Evolutionary conservation across 2,888 invertebrate species (phyloP), one percentile per base, ranked within the genome.

Genomic region (Lochmaea crataegi): DNA sequence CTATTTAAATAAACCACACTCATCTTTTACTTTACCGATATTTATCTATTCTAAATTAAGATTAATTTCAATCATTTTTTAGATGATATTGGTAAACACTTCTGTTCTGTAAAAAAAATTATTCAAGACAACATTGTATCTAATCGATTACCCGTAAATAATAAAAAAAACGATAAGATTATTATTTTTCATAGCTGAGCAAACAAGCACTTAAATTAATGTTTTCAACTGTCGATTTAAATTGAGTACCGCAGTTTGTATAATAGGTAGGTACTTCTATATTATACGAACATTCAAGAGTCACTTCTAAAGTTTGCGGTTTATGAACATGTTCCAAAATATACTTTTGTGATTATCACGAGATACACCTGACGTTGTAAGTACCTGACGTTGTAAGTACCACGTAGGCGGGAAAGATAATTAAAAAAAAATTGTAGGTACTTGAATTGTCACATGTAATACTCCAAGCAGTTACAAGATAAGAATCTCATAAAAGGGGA

Each of bases 231-330:
- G 51, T 51, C 51, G 51, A 51, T 51, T 12, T 45, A 16, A 51
- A 51, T 51, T 16, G 22, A 57, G 57, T 57, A 57, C 57, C 57
- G 57, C 26, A 32, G 26, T 57, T 57, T 57, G 14, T 9, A 57
- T 14, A 6, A 57, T 12, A 57, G 57, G 26, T 26, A 57, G 57
- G 14, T 57, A 57, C 57, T 57, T 57, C 11, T 57, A 14, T 22
- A 26, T 11, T 38, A 57, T 12, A 57, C 26, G 3, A 9, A 57
- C 14, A 16, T 18, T 16, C 51, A 16, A 45, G 45, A 12, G 45
- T 45, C 45, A 45, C 45, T 45, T 45, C 11, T 45, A 45, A 14
- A 45, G 45, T 45, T 45, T 11, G 45, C 11, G 45, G 5, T 45
- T 38, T 38, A 38, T 38, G 7, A 38, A 45, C 12, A 4, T 14